Evolutionary conservation across 2,113 vertebrate species (phyloP).

Genomic region (Petaurus breviceps): DNA sequence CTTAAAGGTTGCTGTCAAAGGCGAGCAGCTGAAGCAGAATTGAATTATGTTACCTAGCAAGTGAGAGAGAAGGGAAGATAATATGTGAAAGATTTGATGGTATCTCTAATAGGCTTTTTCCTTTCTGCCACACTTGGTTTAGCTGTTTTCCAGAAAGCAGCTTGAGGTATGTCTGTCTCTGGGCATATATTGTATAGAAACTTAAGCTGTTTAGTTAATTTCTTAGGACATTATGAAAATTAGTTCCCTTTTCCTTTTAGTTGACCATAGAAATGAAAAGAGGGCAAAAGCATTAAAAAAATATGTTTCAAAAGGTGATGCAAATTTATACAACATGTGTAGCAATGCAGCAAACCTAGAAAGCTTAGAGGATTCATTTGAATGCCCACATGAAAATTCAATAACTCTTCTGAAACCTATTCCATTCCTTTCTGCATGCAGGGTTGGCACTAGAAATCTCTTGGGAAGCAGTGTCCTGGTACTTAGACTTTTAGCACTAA

Average conservation of each 20-base stretch:
- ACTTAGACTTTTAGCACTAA: slow-evolving; percentile 45
- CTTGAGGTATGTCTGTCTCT: neutral
- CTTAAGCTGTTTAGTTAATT: slow-evolving; percentile 16
- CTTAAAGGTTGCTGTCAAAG: slow-evolving; percentile 80
- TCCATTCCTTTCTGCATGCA: slow-evolving; percentile 39
- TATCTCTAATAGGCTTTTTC: slow-evolving; percentile 45
- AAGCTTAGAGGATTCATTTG: slow-evolving; percentile 56
- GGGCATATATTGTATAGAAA: neutral
- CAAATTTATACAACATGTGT: slow-evolving; percentile 28
- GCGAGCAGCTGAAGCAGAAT: slow-evolving; percentile 53
- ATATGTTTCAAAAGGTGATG: slow-evolving; percentile 24
- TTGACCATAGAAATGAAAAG: slow-evolving; percentile 2
- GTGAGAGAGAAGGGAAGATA: slow-evolving; percentile 52
- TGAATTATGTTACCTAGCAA: slow-evolving; percentile 73
- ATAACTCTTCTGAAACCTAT: slow-evolving; percentile 46
- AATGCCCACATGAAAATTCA: slow-evolving; percentile 62
- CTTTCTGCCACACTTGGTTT: slow-evolving; percentile 50
- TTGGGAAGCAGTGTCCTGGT: slow-evolving; percentile 23
- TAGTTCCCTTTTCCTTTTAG: neutral
- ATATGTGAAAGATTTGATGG: slow-evolving; percentile 40
- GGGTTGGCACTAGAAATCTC: slow-evolving; percentile 53
- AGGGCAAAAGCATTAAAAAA: neutral
- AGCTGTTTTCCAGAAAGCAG: slow-evolving; percentile 54
- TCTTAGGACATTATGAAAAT: slow-evolving; percentile 12
- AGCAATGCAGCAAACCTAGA: slow-evolving; percentile 44